Evolutionary conservation across 2,797 vertebrate species (phyloP).

Genomic region (Cossypha heuglini): DNA sequence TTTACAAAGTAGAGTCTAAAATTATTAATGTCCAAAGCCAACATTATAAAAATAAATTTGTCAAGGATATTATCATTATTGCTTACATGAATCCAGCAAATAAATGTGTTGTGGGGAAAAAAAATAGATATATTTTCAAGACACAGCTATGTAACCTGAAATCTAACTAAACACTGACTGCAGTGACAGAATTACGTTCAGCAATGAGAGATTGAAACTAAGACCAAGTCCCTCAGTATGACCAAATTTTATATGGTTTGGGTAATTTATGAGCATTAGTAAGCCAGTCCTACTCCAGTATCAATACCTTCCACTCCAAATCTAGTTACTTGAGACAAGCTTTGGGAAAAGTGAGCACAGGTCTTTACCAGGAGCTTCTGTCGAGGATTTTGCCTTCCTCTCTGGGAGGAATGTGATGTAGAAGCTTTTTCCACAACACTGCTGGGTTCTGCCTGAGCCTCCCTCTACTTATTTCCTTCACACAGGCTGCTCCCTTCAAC

Average conservation of each 20-base stretch:
- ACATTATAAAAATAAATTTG: neutral
- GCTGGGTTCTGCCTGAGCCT: neutral
- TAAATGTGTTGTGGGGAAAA: neutral
- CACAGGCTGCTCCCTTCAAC: neutral
- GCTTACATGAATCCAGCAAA: neutral
- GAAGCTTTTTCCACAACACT: neutral
- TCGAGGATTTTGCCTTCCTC: neutral
- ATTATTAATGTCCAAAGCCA: neutral
- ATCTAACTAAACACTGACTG: neutral
- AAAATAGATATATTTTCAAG: neutral
- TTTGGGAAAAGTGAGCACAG: neutral
- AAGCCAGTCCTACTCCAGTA: neutral
- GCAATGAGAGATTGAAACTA: neutral
- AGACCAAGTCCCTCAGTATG: neutral
- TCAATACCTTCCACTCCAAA: neutral
- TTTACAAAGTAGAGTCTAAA: neutral
- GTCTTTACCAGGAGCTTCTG: neutral
- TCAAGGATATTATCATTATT: neutral
- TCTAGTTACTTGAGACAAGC: neutral
- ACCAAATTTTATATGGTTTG: neutral
- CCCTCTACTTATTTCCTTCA: accelerated
- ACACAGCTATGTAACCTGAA: neutral
- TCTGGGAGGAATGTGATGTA: neutral
- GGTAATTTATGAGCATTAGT: neutral
- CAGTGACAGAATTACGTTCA: neutral